Evolutionary conservation across 2,888 invertebrate species (phyloP), one percentile per base, ranked within the genome.

Genomic region (Andrena dorsata): DNA sequence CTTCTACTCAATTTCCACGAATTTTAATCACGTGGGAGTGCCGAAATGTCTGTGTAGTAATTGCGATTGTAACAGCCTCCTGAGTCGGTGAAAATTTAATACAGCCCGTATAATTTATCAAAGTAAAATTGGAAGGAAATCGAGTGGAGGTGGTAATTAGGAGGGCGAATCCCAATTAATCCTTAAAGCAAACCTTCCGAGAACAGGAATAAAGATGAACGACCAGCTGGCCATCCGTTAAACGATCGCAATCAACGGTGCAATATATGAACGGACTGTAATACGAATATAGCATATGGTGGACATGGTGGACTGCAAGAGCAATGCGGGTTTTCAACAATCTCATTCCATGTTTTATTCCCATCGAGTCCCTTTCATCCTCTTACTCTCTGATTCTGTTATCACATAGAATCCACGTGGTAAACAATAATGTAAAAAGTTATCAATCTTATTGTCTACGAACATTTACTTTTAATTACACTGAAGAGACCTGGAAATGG

Each of bases 211-310:
- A 79, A 83, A 83, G 79, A 83, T 69, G 83, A 83, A 83, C 83
- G 83, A 65, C 64, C 83, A 32, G 64, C 73, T 87, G 80, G 80
- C 63, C 80, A 83, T 73, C 82, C 77, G 80, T 86, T 86, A 88
- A 87, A 86, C 76, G 87, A 86, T 84, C 71, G 79, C 80, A 87
- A 79, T 84, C 80, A 80, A 78, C 85, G 77, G 47, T 56, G 71
- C 69, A 53, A 81, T 77, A 76, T 81, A 83, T 64, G 76, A 80
- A 84, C 61, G 68, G 75, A 13, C 61, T 65, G 73, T 79, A 83
- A 76, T 76, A 79, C 63, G 70, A 71, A 81, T 85, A 76, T 65
- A 77, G 75, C 78, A 76, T 68, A 76, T 61, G 72, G 28, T 20
- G 26, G 51, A 73, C 30, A 23, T 26, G 32, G 26, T n/a, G 13